Evolutionary conservation across 2,888 invertebrate species (phyloP).

Genomic region (Callinectes sapidus): DNA sequence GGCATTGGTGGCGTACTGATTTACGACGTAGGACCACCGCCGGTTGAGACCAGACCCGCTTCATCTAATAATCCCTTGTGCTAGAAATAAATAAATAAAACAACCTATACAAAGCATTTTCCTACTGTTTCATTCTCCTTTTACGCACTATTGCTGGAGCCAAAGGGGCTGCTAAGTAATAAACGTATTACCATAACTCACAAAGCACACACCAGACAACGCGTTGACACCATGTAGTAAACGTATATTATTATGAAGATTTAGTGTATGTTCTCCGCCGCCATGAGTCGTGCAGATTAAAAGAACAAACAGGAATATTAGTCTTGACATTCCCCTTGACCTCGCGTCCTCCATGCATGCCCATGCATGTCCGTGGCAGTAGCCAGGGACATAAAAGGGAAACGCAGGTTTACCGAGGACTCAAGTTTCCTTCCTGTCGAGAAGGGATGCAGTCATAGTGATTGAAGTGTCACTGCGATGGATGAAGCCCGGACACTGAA

Average conservation of each 20-base stretch:
- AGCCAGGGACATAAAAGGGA: neutral
- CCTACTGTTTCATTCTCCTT: neutral
- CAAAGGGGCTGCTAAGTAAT: neutral
- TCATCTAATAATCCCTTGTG: neutral
- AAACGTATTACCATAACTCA: neutral
- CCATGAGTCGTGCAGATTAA: neutral
- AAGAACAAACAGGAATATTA: neutral
- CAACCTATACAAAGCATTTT: neutral
- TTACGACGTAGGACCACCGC: slow-evolving; percentile 8
- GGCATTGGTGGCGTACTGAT: slow-evolving; percentile 14
- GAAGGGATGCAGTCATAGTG: neutral
- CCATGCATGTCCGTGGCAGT: neutral
- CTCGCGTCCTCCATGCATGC: neutral
- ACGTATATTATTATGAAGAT: neutral
- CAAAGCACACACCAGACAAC: neutral
- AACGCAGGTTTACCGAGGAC: neutral
- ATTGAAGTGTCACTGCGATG: slow-evolving; percentile 8
- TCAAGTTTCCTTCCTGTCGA: neutral
- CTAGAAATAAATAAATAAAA: neutral
- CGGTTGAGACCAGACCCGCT: neutral
- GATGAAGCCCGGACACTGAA: neutral
- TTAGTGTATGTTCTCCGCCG: neutral
- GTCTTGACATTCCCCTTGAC: neutral
- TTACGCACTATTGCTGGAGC: neutral
- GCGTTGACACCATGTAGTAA: neutral